These are phyloP conservation scores for Cichladusa arquata DNA, from an alignment of 2,113 vertebrate genomes.

Conservation along the genomic window DNA sequence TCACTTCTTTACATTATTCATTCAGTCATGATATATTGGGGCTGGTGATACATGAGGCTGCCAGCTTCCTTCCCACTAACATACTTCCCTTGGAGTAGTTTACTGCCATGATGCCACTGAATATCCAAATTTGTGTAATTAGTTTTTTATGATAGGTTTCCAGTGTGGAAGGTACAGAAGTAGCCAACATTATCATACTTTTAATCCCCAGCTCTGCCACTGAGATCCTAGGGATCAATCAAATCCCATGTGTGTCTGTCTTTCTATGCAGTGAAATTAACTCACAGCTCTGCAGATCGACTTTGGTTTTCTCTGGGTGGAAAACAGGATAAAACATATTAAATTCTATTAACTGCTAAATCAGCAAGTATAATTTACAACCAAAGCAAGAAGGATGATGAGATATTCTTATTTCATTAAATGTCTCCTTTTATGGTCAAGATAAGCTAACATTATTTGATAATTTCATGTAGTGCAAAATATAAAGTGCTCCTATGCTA, in stretches of 20 bases:
- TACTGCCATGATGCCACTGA: constrained; percentile 26
- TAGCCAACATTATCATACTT: not conserved
- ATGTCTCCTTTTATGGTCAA: not conserved
- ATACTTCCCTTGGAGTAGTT: constrained; percentile 23
- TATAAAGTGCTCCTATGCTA: not conserved
- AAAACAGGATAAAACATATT: not conserved
- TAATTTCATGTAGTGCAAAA: not conserved
- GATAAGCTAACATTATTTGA: not conserved
- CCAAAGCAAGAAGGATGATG: not conserved
- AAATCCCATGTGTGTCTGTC: not conserved
- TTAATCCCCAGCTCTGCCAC: not conserved
- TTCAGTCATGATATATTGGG: constrained; percentile 31
- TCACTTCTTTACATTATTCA: constrained; percentile 52
- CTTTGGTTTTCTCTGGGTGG: not conserved
- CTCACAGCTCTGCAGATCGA: not conserved
- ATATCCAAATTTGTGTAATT: constrained; percentile 29
- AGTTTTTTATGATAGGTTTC: not conserved
- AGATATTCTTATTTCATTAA: not conserved
- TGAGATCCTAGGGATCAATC: not conserved
- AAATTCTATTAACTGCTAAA: not conserved
- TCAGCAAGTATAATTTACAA: not conserved
- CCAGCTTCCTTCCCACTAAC: constrained; percentile 29
- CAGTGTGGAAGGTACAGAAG: not conserved
- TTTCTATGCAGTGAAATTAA: not conserved
- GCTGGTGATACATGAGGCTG: constrained; percentile 38